Percentiles rank a stretch among this genome's conserved stretches.
Conservation (phyloP, 2,888 invertebrate species). For the Perizoma flavofasciatum region DNA sequence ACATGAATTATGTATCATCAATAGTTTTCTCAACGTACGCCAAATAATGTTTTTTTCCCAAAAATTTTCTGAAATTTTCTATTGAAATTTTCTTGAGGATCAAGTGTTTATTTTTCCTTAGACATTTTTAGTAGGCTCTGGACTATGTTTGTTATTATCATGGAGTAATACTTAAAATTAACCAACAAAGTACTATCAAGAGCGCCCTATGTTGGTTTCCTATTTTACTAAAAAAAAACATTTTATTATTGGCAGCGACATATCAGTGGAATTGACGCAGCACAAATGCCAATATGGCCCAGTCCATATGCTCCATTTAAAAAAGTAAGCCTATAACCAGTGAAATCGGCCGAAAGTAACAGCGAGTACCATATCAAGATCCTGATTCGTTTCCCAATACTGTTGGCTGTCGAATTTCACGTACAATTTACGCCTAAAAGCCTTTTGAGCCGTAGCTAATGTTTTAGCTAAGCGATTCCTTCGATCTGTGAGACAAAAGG, state of each 20-base stretch:
- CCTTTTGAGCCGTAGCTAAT: constrained; percentile 75
- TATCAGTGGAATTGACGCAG: background rate
- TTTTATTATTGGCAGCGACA: background rate
- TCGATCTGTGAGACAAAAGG: constrained; percentile 48
- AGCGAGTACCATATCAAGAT: constrained; percentile 28
- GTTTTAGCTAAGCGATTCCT: constrained; percentile 77
- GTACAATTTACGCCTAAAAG: constrained; percentile 78
- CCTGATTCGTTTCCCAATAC: constrained; percentile 46
- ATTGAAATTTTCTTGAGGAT: no score
- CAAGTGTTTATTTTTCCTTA: no score
- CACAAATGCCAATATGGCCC: constrained; percentile 9
- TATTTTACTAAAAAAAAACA: no score
- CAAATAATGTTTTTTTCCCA: no score
- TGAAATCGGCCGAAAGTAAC: constrained; percentile 27
- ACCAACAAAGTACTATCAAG: no score
- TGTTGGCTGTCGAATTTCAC: constrained; percentile 75
- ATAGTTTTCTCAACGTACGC: no score
- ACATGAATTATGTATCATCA: no score
- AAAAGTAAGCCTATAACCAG: constrained; percentile 24
- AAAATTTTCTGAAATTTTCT: no score
- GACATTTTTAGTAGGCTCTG: no score
- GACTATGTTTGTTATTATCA: no score
- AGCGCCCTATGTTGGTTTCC: no score
- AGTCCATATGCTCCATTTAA: constrained; percentile 25
- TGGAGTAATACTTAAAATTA: no score